Percentiles rank a stretch among this genome's conserved stretches.
phyloP scores from a whole-genome alignment of 2,888 invertebrate genomes.

The Melieria picta region DNA sequence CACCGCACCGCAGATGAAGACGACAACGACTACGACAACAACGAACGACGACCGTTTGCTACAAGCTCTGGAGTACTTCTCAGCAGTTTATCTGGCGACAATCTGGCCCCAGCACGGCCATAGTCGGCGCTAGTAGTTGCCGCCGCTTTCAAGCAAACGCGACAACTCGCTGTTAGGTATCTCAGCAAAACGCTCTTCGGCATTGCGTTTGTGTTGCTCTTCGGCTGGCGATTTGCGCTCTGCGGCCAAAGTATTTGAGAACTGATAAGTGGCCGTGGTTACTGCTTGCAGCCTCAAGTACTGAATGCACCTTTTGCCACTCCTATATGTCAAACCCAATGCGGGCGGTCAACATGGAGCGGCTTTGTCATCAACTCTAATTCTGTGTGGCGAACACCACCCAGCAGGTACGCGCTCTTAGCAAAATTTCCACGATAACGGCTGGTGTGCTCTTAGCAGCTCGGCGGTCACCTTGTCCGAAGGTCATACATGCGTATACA shows the following conservation, averaged over 20 bases:
- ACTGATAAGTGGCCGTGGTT: slow-evolving; percentile 5
- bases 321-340: no score
- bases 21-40: slow-evolving; percentile 31
- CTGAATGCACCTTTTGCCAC: not conserved
- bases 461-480: slow-evolving; percentile 69
- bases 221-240: not conserved
- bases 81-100: slow-evolving; percentile 42
- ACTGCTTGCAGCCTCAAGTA: no score
- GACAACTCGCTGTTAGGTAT: no score
- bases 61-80: slow-evolving; percentile 64
- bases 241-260: not conserved
- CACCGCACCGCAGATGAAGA: slow-evolving; percentile 21
- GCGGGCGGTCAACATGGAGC: no score
- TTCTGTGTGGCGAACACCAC: no score
- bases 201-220: not conserved
- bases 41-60: slow-evolving; percentile 56
- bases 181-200: not conserved
- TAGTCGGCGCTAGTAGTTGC: not conserved
- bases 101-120: slow-evolving; percentile 14
- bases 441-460: slow-evolving; percentile 19
- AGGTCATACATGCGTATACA: slow-evolving; percentile 67
- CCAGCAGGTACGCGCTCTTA: no score
- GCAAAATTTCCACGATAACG: no score
- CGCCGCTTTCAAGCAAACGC: not conserved
- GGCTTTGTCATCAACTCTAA: no score